Evolutionary conservation across 2,888 invertebrate species (phyloP).

Genomic region (Nemurella pictetii): DNA sequence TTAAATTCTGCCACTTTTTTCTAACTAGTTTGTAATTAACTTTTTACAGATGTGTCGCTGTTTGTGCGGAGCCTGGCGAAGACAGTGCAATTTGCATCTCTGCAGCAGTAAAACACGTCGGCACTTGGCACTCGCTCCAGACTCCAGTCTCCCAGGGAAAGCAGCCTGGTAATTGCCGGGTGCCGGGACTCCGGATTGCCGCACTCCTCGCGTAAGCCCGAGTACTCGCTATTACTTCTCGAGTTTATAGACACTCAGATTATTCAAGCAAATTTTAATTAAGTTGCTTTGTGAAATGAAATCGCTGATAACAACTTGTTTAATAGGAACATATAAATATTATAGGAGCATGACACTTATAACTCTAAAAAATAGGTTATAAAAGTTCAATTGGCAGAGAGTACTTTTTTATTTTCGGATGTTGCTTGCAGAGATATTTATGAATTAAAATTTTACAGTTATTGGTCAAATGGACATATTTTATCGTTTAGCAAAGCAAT

Average conservation of each 20-base stretch:
- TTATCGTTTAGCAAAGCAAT: background rate
- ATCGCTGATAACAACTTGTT: too few relatives aligned
- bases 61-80: background rate
- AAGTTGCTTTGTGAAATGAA: too few relatives aligned
- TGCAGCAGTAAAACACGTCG: background rate
- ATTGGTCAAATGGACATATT: background rate
- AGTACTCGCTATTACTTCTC: background rate
- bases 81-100: background rate
- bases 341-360: too few relatives aligned
- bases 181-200: background rate
- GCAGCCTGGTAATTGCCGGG: background rate
- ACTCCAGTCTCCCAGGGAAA: background rate
- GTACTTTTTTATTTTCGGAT: too few relatives aligned
- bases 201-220: background rate
- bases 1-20: constrained; percentile 3
- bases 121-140: background rate
- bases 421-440: too few relatives aligned
- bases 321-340: too few relatives aligned
- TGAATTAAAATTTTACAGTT: background rate
- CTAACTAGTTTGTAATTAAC: constrained; percentile 22
- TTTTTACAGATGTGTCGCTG: background rate
- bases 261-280: background rate
- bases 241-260: background rate
- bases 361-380: too few relatives aligned
- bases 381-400: too few relatives aligned